Evolutionary conservation across 2,888 invertebrate genomes (phyloP).

Genomic region (Diarsia rubi): DNA sequence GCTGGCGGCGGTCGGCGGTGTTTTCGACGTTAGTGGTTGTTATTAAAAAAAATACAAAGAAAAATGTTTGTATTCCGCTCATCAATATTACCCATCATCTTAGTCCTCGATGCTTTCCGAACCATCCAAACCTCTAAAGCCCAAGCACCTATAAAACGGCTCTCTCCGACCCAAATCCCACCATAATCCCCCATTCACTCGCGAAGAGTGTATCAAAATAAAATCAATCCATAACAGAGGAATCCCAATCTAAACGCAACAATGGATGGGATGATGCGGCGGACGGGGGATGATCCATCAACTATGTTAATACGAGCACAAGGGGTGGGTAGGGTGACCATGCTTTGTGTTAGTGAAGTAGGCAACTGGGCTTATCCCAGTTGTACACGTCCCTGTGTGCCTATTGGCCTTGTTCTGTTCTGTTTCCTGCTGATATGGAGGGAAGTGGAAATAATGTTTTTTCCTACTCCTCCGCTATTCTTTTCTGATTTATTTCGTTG

Average conservation of each 20-base stretch:
- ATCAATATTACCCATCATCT: neutral
- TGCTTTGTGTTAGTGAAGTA: neutral
- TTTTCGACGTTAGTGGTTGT: too few relatives aligned
- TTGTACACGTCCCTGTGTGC: too few relatives aligned
- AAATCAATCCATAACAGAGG: slow-evolving; percentile 80
- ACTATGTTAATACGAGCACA: slow-evolving; percentile 79
- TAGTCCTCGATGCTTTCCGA: neutral
- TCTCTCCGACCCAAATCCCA: slow-evolving; percentile 4
- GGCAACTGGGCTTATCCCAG: too few relatives aligned
- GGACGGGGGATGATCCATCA: slow-evolving; percentile 71
- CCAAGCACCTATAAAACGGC: slow-evolving; percentile 33
- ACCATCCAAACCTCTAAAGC: slow-evolving; percentile 1
- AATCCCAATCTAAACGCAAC: slow-evolving; percentile 72
- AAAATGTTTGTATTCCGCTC: neutral
- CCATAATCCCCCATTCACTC: slow-evolving; percentile 45
- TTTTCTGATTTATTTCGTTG: too few relatives aligned
- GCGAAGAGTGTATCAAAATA: slow-evolving; percentile 72
- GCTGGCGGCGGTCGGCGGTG: too few relatives aligned
- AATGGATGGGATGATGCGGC: slow-evolving; percentile 71
- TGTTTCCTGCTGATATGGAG: too few relatives aligned
- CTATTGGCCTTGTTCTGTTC: too few relatives aligned
- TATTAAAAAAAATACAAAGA: too few relatives aligned
- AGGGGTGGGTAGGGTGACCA: slow-evolving; percentile 50
- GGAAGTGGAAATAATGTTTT: too few relatives aligned
- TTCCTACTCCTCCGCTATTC: too few relatives aligned